Conservation (phyloP, 1,140 invertebrate genomes). For the Phymastichus coffea region DNA sequence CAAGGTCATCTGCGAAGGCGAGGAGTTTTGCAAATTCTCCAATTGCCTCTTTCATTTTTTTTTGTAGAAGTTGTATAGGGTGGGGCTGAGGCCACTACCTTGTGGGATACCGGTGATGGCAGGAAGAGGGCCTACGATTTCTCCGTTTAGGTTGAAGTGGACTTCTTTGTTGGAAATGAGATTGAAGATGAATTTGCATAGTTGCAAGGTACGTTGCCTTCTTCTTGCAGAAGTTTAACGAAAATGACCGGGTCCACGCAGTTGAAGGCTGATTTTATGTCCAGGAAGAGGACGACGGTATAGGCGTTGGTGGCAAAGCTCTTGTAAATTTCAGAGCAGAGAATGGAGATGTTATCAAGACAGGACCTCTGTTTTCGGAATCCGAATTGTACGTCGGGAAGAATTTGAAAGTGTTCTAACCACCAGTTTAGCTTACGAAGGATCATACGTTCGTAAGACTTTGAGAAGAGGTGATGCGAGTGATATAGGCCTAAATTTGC, state of each 20-base stretch:
- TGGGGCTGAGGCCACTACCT: not conserved
- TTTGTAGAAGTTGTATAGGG: not conserved
- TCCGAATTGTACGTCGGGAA: not conserved
- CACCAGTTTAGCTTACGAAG: constrained; percentile 1
- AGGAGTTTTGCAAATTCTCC: not conserved
- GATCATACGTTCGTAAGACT: constrained; percentile 8
- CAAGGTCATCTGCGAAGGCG: not conserved
- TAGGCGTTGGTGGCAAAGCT: not conserved
- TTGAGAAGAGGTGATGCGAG: not conserved
- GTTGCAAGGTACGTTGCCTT: not conserved
- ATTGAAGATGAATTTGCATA: not conserved
- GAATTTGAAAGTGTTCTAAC: not conserved
- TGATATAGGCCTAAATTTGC: not conserved
- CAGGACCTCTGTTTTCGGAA: constrained; percentile 1
- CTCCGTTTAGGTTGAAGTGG: not conserved
- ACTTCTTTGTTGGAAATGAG: not conserved
- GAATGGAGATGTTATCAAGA: not conserved
- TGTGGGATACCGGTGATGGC: not conserved
- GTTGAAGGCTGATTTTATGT: constrained; percentile 3
- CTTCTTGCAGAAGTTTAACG: not conserved
- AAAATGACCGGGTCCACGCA: not conserved
- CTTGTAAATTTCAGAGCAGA: not conserved
- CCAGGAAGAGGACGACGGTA: not conserved
- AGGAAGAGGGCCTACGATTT: not conserved
- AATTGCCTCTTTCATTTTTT: not conserved